Conservation (phyloP, 2,888 invertebrate genomes). For the Chrysolina oricalcia region DNA sequence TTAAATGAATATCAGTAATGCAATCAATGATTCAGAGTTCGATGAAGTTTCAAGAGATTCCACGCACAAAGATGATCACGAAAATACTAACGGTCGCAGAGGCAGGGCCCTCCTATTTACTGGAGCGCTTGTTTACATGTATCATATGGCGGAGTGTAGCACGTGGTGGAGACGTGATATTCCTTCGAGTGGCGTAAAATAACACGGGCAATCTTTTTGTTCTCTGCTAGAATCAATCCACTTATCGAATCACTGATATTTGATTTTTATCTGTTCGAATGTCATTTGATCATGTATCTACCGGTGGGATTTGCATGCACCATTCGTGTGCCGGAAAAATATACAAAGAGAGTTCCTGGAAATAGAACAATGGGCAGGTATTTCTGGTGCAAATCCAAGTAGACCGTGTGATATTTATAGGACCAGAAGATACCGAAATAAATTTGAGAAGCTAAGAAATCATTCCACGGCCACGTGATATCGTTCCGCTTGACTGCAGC, state of each 20-base stretch:
- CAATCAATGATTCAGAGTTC: background rate
- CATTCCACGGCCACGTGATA: background rate
- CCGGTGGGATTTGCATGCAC: background rate
- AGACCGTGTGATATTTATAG: background rate
- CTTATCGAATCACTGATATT: background rate
- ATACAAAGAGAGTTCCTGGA: background rate
- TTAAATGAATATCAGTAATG: background rate
- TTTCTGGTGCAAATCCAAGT: background rate
- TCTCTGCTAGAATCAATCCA: background rate
- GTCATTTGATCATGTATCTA: background rate
- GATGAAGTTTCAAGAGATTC: background rate
- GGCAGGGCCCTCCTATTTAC: slow-evolving; percentile 9
- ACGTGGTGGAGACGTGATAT: slow-evolving; percentile 5
- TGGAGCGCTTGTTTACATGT: slow-evolving; percentile 4
- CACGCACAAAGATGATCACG: slow-evolving; percentile 8
- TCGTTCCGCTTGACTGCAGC: slow-evolving; percentile 3
- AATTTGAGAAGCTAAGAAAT: background rate
- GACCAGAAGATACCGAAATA: background rate
- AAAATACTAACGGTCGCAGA: slow-evolving; percentile 10
- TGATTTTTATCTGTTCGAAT: background rate
- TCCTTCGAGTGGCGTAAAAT: background rate
- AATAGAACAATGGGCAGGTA: background rate
- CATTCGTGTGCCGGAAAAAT: background rate
- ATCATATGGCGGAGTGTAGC: slow-evolving; percentile 8
- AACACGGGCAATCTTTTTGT: background rate